Conservation (phyloP, 2,797 vertebrate species). For the Sebastes diploproa region DNA sequence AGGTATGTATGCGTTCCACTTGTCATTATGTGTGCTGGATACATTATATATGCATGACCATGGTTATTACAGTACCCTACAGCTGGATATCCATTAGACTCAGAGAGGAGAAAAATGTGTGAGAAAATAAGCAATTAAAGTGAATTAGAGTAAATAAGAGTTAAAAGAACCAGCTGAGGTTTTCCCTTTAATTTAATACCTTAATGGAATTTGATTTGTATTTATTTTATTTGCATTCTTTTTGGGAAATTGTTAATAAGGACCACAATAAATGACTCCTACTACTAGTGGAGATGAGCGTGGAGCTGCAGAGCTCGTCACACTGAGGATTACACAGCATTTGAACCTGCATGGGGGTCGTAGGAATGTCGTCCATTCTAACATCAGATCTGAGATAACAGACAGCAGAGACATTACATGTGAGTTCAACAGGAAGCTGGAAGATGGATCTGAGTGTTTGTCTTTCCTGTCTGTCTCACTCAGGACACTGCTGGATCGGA, state of each 20-base stretch:
- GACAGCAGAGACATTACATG: no score
- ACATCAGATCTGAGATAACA: background rate
- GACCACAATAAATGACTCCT: rapidly evolving
- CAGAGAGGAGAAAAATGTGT: background rate
- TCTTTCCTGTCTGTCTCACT: background rate
- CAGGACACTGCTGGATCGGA: conserved; percentile 98
- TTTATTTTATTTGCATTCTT: background rate
- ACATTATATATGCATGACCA: background rate
- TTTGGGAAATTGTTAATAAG: background rate
- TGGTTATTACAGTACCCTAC: background rate
- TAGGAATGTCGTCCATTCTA: background rate
- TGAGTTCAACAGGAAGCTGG: background rate
- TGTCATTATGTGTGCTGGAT: background rate
- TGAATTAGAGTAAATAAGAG: background rate
- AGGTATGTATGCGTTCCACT: background rate
- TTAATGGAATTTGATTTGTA: background rate
- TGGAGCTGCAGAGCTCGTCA: background rate
- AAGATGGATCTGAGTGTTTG: background rate
- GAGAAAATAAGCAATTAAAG: background rate
- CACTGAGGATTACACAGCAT: background rate
- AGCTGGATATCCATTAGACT: background rate
- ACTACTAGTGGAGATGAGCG: background rate
- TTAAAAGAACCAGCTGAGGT: background rate
- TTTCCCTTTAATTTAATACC: rapidly evolving
- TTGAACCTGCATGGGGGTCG: background rate